phyloP scores from a whole-genome alignment of 64 coral and sea anemone species.

The Hydrozoanthus tunicans region DNA sequence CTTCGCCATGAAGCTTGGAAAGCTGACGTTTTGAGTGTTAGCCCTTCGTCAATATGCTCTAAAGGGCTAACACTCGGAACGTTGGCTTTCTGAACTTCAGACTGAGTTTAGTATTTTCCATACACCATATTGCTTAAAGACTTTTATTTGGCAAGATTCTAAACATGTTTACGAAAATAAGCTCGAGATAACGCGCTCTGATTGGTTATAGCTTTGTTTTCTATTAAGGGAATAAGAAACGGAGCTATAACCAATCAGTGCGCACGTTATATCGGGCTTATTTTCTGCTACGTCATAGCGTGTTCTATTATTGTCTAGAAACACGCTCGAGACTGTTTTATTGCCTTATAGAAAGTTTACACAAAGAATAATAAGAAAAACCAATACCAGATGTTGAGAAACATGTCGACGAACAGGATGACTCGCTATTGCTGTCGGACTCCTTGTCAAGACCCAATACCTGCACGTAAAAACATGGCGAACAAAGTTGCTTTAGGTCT shows the following conservation, averaged over 20 bases:
- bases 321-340: background rate
- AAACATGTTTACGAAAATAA: background rate
- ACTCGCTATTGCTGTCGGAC: constrained; percentile 34
- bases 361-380: background rate
- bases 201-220: no score
- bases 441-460: constrained; percentile 57
- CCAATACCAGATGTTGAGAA: constrained; percentile 30
- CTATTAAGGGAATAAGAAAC: background rate
- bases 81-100: background rate
- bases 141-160: background rate
- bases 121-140: background rate
- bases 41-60: no score
- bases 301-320: no score
- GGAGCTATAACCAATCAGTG: no score
- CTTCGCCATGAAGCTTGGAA: no score
- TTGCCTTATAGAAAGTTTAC: background rate
- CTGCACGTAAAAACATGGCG: background rate
- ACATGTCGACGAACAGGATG: constrained; percentile 38
- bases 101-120: background rate
- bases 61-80: no score
- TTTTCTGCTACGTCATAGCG: background rate
- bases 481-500: background rate
- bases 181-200: no score
- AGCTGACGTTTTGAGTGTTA: no score
- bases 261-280: background rate